phyloP scores from a whole-genome alignment of 2,888 invertebrate genomes.

The Tridacna crocea region DNA sequence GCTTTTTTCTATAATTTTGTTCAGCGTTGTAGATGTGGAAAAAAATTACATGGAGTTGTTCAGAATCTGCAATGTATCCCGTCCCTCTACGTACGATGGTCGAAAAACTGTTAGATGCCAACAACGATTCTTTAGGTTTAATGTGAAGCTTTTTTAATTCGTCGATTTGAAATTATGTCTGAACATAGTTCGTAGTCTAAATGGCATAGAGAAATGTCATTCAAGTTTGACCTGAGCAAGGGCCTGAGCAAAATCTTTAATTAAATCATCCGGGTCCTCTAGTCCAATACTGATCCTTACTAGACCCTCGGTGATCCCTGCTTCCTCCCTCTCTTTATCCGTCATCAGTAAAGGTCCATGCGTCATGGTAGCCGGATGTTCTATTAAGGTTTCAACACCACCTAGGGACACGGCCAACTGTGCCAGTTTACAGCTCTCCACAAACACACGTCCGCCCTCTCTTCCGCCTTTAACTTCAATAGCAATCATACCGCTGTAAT shows the following conservation, averaged over 20 bases:
- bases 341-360: conserved; percentile 93
- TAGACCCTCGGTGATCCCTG: conserved; percentile 93
- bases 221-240: conserved; percentile 85
- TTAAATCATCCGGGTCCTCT: conserved; percentile 93
- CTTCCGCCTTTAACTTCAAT: conserved; percentile 93
- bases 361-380: conserved; percentile 97
- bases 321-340: conserved; percentile 88
- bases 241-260: conserved; percentile 93
- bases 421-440: conserved; percentile 73
- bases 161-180: too few species aligned
- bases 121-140: too few species aligned
- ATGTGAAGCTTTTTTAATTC: too few species aligned
- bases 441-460: conserved; percentile 89
- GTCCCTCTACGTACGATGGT: too few species aligned
- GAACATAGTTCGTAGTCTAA: too few species aligned
- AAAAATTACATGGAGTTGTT: too few species aligned
- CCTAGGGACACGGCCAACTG: conserved; percentile 94
- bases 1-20: too few species aligned
- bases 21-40: too few species aligned
- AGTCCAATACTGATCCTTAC: conserved; percentile 93
- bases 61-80: too few species aligned
- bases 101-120: too few species aligned
- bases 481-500: conserved; percentile 96
- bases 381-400: conserved; percentile 96
- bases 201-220: neutral